phyloP scores from a whole-genome alignment of 2,113 vertebrate species.

The Odocoileus hemionus region DNA sequence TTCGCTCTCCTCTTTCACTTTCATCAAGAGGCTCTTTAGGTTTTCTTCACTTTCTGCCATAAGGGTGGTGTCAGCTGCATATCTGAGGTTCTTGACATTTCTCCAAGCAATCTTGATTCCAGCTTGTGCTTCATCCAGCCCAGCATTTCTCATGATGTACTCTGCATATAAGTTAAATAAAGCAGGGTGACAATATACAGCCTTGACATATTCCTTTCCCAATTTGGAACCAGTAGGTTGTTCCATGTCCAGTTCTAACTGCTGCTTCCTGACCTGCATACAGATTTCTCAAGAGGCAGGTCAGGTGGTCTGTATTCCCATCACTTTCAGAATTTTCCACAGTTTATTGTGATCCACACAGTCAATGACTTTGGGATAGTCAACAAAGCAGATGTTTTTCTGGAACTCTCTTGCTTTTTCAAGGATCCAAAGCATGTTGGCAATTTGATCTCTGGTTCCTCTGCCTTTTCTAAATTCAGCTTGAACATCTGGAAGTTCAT shows the following conservation, averaged over 20 bases:
- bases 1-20: background rate
- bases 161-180: background rate
- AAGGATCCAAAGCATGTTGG: fast-evolving
- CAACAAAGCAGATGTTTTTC: background rate
- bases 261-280: background rate
- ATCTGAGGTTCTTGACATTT: background rate
- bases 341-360: background rate
- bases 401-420: background rate
- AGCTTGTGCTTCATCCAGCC: background rate
- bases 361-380: background rate
- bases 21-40: background rate
- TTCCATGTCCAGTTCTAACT: background rate
- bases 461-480: background rate
- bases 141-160: background rate
- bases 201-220: background rate
- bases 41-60: background rate
- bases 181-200: background rate
- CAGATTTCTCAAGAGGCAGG: background rate
- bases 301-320: background rate
- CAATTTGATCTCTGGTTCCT: background rate
- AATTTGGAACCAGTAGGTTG: background rate
- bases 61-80: background rate
- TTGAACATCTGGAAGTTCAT: background rate
- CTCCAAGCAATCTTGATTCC: background rate
- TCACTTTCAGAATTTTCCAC: background rate